phyloP scores from a whole-genome alignment of 2,113 vertebrate genomes.

The Vidua chalybeata region DNA sequence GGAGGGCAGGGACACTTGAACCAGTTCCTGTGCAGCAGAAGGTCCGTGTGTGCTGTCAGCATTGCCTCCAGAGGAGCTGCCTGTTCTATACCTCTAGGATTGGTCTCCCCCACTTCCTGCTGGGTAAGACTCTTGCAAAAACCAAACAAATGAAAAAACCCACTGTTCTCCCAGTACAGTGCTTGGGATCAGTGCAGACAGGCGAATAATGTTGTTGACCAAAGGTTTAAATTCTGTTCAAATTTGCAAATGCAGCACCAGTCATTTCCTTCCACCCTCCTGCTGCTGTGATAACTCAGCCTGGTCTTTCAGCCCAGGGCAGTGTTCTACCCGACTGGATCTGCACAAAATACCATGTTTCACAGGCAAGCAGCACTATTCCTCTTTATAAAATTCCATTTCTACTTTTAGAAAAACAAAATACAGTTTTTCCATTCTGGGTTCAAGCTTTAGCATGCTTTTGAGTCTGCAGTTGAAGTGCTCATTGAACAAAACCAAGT shows the following conservation, averaged over 20 bases:
- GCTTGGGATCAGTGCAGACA: not conserved
- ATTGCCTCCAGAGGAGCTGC: not conserved
- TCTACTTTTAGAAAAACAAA: not conserved
- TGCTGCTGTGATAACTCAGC: not conserved
- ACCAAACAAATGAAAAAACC: accelerated
- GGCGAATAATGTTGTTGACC: not conserved
- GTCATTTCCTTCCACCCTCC: not conserved
- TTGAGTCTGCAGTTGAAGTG: not conserved
- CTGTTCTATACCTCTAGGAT: not conserved
- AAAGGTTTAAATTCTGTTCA: not conserved
- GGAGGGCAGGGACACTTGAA: not conserved
- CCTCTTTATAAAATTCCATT: not conserved
- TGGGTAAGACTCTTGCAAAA: not conserved
- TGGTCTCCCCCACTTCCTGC: not conserved
- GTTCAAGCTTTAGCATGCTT: not conserved
- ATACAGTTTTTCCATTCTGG: not conserved
- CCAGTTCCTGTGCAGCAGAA: not conserved
- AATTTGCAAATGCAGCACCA: not conserved
- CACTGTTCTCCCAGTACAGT: not conserved
- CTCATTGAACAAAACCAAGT: not conserved
- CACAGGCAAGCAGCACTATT: not conserved
- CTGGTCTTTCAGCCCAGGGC: not conserved
- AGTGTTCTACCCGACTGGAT: not conserved
- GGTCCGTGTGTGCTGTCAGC: not conserved
- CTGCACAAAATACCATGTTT: not conserved